Percentiles rank a stretch among this genome's conserved stretches.
These are phyloP conservation scores for Leuciscus waleckii DNA, from an alignment of 2,797 vertebrate genomes.

Conservation along the genomic window DNA sequence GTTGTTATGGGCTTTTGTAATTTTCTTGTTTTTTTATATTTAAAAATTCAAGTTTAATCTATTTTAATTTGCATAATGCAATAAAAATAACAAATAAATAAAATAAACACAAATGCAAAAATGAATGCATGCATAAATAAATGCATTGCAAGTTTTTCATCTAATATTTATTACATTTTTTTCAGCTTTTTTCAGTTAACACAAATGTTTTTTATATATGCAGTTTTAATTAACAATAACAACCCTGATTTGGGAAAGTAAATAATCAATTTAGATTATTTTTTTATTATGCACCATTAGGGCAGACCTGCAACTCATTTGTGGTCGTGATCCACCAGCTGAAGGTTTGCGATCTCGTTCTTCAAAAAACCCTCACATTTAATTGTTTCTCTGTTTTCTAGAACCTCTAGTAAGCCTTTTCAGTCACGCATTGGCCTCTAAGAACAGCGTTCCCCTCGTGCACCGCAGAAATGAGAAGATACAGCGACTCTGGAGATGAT, in stretches of 20 bases:
- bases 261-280: not conserved
- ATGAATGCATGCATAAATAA: not conserved
- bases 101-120: too few species aligned
- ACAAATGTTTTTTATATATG: not conserved
- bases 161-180: not conserved
- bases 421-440: not conserved
- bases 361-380: not conserved
- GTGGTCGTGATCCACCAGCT: not conserved
- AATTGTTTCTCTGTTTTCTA: not conserved
- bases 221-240: not conserved
- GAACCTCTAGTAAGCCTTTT: not conserved
- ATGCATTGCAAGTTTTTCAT: not conserved
- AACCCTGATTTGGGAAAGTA: not conserved
- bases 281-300: not conserved
- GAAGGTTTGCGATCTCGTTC: not conserved
- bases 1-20: too few species aligned
- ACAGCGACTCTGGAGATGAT: conserved; percentile 42
- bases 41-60: not conserved
- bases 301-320: not conserved
- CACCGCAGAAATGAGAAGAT: conserved; percentile 3
- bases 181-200: not conserved
- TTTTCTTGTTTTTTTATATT: not conserved
- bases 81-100: not conserved
- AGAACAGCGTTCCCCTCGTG: not conserved
- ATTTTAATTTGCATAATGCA: not conserved